A percentile compares a stretch with the other conserved stretches of the same genome.
Evolutionary conservation across 2,797 vertebrate genomes (phyloP).

Genomic region (Lepilemur septentrionalis): DNA sequence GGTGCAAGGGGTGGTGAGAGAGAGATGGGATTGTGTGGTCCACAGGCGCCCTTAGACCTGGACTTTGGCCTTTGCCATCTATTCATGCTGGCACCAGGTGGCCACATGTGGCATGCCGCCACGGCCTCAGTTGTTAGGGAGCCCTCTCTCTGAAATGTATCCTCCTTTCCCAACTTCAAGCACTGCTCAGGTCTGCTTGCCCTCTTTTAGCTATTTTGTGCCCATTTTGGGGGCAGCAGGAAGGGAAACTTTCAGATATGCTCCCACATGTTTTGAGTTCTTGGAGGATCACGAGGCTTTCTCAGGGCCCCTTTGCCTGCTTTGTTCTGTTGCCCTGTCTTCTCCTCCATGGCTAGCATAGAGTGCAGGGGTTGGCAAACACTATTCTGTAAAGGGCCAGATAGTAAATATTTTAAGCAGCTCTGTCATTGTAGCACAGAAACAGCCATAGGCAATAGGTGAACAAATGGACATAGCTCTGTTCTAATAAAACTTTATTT

Average conservation of each 20-base stretch:
- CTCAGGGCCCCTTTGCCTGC: neutral
- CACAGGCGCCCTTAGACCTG: neutral
- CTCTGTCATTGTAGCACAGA: neutral
- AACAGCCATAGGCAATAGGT: neutral
- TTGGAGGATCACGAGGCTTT: neutral
- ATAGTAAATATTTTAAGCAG: neutral
- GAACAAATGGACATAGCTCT: neutral
- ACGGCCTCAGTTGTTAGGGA: neutral
- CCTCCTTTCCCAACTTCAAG: neutral
- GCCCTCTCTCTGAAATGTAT: neutral
- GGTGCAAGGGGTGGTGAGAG: neutral
- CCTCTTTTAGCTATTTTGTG: neutral
- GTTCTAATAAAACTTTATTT: neutral
- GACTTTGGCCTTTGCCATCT: neutral
- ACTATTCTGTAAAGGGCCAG: neutral
- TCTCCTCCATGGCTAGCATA: neutral
- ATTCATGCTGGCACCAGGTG: neutral
- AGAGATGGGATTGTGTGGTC: neutral
- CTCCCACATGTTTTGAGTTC: neutral
- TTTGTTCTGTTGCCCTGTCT: neutral
- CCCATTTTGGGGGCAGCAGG: neutral
- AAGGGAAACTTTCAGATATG: neutral
- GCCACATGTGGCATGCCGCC: neutral
- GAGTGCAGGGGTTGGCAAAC: neutral
- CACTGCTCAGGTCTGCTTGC: neutral